phyloP scores from a whole-genome alignment of 2,888 invertebrate species.

The Theristus sp. region DNA sequence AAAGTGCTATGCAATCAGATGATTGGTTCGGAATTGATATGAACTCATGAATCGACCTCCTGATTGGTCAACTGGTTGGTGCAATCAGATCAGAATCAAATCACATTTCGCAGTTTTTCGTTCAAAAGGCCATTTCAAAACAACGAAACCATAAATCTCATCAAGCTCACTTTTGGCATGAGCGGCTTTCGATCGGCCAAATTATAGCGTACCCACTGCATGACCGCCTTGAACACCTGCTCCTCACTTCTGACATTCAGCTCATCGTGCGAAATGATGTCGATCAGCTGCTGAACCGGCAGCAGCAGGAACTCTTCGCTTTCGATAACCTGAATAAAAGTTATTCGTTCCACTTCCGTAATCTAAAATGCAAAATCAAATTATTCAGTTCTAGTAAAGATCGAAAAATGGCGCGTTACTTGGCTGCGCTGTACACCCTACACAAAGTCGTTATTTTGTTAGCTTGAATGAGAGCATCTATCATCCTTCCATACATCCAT shows the following conservation, averaged over 20 bases:
- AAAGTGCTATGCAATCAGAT: no score
- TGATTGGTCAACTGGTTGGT: no score
- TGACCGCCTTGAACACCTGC: slow-evolving; percentile 71
- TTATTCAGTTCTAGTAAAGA: background rate
- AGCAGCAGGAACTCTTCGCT: slow-evolving; percentile 90
- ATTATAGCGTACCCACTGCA: slow-evolving; percentile 96
- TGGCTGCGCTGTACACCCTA: no score
- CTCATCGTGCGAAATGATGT: slow-evolving; percentile 93
- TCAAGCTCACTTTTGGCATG: slow-evolving; percentile 55
- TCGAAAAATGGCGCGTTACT: background rate
- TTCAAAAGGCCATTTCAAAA: no score
- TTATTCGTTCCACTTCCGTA: background rate
- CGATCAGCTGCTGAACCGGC: slow-evolving; percentile 82
- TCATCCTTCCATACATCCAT: no score
- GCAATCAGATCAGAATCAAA: no score
- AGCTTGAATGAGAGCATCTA: no score
- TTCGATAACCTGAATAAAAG: slow-evolving; percentile 59
- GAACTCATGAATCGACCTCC: no score
- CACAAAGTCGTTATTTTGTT: no score
- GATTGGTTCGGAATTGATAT: no score
- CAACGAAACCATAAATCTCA: background rate
- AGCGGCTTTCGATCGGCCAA: slow-evolving; percentile 74
- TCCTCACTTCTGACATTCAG: slow-evolving; percentile 90
- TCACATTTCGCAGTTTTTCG: no score
- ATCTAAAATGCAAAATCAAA: background rate